Evolutionary conservation across 1,140 invertebrate genomes (phyloP), one percentile per base, ranked within the genome.

Genomic region (Oreohelix idahoensis): DNA sequence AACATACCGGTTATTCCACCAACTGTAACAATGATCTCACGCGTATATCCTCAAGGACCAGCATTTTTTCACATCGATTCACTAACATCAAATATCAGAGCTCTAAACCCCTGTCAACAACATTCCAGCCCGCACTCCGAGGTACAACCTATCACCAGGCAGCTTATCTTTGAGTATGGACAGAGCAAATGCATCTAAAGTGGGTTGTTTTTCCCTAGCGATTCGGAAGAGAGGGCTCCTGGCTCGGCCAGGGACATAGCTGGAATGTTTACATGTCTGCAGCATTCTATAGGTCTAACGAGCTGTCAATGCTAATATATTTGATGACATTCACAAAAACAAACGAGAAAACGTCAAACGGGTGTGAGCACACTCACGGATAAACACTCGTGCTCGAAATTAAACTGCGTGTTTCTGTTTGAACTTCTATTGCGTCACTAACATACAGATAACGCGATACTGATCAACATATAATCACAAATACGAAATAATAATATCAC

Each of bases 141-240:
- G 10, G 26, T 58, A 10, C 1, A 10, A 58, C 20, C 23, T 23
- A 20, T 58, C 51, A 58, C 51, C 51, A 58, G 51, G 51, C 23
- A 58, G 51, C 51, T 58, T 58, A 58, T 58, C 51, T 58, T 4
- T 2, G 10, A 58, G 51, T 58, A 11, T 58, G 51, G 51, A 58
- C 51, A 26, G 17, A 58, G 51, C 51, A 58, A 58, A 58, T 58
- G 51, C 51, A 58, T 58, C 51, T 58, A 58, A 58, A 58, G 51
- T 58, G 51, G 51, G 20, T 58, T 58, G 51, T 58, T 58, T 58
- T 58, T 20, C 51, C 51, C 26, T 23, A 23, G 17, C 10, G 23
- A 2, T 58, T 17, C 51, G 23, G 26, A 8, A 17, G 51, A 58
- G 2, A 17, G 20, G 23, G 26, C 17, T 58, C 20, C 10, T 11